These are phyloP conservation scores for Sitta carolinensis DNA, from an alignment of 2,797 vertebrate species.

Conservation along the genomic window DNA sequence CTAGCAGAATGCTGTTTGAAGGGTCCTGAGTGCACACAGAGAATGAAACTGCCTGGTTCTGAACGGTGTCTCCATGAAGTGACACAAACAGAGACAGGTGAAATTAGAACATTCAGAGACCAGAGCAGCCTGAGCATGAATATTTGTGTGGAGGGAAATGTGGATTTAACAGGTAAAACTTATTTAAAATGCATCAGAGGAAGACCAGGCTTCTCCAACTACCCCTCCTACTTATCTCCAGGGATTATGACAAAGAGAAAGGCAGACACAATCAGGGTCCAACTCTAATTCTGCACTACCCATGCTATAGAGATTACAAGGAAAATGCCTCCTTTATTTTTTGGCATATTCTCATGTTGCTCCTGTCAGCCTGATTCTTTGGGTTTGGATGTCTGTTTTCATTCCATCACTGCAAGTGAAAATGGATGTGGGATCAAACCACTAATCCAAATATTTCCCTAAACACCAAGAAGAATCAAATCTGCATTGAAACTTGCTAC, in stretches of 20 bases:
- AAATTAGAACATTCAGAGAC: not conserved
- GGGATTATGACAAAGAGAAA: not conserved
- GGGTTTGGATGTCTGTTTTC: not conserved
- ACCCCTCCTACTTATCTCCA: not conserved
- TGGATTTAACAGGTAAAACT: not conserved
- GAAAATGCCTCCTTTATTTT: not conserved
- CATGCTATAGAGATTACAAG: not conserved
- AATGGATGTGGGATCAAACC: not conserved
- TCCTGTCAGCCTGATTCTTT: not conserved
- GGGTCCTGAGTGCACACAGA: too few species aligned
- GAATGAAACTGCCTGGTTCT: not conserved
- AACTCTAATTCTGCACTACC: not conserved
- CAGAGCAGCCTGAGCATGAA: not conserved
- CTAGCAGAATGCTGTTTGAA: too few species aligned
- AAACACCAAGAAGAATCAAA: conserved; percentile 4
- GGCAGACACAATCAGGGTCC: not conserved
- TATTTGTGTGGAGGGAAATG: not conserved
- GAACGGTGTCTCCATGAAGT: not conserved
- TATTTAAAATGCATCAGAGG: not conserved
- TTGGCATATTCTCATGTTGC: not conserved
- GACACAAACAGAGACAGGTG: not conserved
- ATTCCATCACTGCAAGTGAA: not conserved
- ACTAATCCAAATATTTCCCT: conserved; percentile 17
- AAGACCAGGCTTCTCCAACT: not conserved
- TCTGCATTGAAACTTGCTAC: not conserved